phyloP scores from a whole-genome alignment of 1,140 invertebrate genomes.

The Bombus turneri region DNA sequence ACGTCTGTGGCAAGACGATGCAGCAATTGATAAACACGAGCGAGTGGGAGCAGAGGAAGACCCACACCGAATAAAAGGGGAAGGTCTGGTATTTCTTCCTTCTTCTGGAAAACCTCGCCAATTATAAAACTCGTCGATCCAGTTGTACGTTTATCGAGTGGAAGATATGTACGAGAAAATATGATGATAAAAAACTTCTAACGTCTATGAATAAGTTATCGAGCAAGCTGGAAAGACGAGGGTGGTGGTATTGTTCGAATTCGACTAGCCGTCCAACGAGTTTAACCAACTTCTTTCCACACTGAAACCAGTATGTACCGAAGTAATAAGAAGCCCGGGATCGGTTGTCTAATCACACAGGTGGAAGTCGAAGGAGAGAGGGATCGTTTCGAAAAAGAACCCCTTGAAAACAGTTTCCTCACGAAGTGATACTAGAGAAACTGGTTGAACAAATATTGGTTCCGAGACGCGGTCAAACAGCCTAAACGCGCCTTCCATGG shows the following conservation, averaged over 20 bases:
- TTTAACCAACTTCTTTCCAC: background rate
- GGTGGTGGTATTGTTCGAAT: background rate
- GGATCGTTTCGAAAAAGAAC: background rate
- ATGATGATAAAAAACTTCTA: background rate
- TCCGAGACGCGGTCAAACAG: background rate
- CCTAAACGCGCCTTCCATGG: background rate
- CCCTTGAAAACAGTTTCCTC: background rate
- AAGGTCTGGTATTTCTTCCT: background rate
- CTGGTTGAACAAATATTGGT: conserved; percentile 2
- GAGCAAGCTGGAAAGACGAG: background rate
- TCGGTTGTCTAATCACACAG: background rate
- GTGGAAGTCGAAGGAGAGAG: background rate
- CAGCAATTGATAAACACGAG: conserved; percentile 42
- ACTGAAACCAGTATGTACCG: background rate
- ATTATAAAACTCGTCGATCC: background rate
- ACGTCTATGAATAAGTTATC: background rate
- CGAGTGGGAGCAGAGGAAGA: conserved; percentile 2
- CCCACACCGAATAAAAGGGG: background rate
- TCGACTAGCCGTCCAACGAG: background rate
- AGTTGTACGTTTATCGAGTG: background rate
- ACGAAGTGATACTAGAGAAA: background rate
- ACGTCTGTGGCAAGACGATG: conserved; percentile 49
- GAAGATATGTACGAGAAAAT: background rate
- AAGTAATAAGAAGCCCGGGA: background rate
- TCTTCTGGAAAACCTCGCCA: background rate